A percentile compares a stretch with the other conserved stretches of the same genome.
phyloP scores from a whole-genome alignment of 2,888 invertebrate species.

The Pseudanteris insignis region DNA sequence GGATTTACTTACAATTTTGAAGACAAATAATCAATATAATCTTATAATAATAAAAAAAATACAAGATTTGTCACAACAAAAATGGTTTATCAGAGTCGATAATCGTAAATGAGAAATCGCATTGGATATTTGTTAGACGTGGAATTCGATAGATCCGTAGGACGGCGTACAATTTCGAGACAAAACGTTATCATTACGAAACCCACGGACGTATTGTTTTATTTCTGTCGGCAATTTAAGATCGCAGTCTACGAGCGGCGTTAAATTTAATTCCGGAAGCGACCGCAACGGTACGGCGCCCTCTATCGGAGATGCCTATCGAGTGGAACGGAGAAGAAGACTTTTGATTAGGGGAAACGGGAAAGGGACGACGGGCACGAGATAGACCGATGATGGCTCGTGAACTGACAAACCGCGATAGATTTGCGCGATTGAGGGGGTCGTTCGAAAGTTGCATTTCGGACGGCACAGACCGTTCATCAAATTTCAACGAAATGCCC shows the following conservation, averaged over 20 bases:
- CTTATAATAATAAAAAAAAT: too few relatives aligned
- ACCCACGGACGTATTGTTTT: slow-evolving; percentile 25
- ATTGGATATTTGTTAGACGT: not conserved
- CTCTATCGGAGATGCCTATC: slow-evolving; percentile 24
- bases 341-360: not conserved
- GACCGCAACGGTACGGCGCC: not conserved
- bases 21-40: too few relatives aligned
- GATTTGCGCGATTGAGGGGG: slow-evolving; percentile 41
- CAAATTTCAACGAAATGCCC: slow-evolving; percentile 36
- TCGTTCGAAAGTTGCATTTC: slow-evolving; percentile 38
- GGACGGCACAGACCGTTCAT: slow-evolving; percentile 38
- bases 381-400: not conserved
- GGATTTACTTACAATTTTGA: too few relatives aligned
- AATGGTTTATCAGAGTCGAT: too few relatives aligned
- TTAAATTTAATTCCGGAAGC: slow-evolving; percentile 30
- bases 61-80: too few relatives aligned
- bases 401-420: slow-evolving; percentile 20
- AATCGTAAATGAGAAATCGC: too few relatives aligned
- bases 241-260: slow-evolving; percentile 17
- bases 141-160: not conserved
- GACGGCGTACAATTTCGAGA: slow-evolving; percentile 9
- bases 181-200: slow-evolving; percentile 21
- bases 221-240: slow-evolving; percentile 26
- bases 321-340: slow-evolving; percentile 8
- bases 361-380: too few relatives aligned